Percentiles rank a stretch among this genome's conserved stretches.
Conservation (phyloP, 2,888 invertebrate species). For the Spodoptera picta region DNA sequence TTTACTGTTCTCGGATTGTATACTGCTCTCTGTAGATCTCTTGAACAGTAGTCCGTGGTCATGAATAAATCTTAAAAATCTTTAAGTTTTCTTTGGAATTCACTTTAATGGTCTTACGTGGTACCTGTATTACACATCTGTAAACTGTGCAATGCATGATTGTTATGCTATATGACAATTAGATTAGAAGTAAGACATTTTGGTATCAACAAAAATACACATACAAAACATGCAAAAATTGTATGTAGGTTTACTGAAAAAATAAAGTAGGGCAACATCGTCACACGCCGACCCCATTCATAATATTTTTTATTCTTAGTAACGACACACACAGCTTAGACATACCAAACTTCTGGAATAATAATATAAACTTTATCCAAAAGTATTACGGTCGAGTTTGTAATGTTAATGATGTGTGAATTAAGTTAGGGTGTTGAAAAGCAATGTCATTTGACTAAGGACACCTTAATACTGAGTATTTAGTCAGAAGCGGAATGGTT, state of each 20-base stretch:
- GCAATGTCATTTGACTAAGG: constrained; percentile 83
- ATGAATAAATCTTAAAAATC: too few species aligned
- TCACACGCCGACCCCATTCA: constrained; percentile 82
- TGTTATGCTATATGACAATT: too few species aligned
- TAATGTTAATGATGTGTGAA: constrained; percentile 10
- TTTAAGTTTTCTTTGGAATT: too few species aligned
- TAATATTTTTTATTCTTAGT: constrained; percentile 75
- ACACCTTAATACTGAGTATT: constrained; percentile 86
- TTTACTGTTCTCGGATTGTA: constrained; percentile 49
- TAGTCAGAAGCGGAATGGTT: constrained; percentile 81
- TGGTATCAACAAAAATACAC: constrained; percentile 29
- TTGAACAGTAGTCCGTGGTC: background rate
- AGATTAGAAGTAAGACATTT: background rate
- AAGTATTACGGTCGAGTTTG: constrained; percentile 46
- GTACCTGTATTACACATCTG: too few species aligned
- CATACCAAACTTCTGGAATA: constrained; percentile 11
- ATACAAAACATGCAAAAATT: constrained; percentile 77
- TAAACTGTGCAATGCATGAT: too few species aligned
- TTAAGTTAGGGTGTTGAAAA: constrained; percentile 54
- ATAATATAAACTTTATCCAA: constrained; percentile 37
- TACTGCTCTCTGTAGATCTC: constrained; percentile 7
- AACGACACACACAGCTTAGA: constrained; percentile 38
- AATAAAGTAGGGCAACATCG: constrained; percentile 77
- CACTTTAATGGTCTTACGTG: too few species aligned
- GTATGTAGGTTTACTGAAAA: constrained; percentile 70